Base-by-base conservation (phyloP, 2,888 invertebrate genomes). In the Lomographa bimaculata region DNA sequence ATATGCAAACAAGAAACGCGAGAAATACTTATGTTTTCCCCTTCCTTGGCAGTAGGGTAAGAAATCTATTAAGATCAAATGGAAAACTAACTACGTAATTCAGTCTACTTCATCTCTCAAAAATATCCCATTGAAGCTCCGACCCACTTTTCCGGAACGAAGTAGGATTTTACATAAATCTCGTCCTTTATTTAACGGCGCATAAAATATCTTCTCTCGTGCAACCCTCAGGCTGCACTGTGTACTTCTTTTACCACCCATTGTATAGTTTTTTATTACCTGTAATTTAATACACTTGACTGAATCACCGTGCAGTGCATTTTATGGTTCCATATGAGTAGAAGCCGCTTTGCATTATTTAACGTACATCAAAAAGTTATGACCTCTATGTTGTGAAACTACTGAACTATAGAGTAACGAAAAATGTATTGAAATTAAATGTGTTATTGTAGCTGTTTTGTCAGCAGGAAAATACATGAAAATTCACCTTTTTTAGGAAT, bases 231-330 rank as follows among this genome's bases (percentile, higher is more conserved):
- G 46, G 49, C 51, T 54, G 47, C 46, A 49, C 27, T 53, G 54
- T 50, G 54, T 55, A 57, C 50, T 59, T 57, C 44, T 71, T 70
- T 73, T 70, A 71, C 65, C 60, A 66, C 64, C 69, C 69, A 74
- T 72, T 67, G 67, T 74, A 68, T 61, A 53, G 61, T 71, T 70
- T 80, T n/a, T 80, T 81, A 80, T 72, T 71, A 73, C 71, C 69
- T 66, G 77, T 79, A 78, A 79, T 82, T 83, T 79, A 74, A 82
- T 79, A 79, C 71, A 76, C 72, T 76, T 67, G 70, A 75, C 69
- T 66, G 70, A 76, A 76, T 72, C 67, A 70, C 68, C 65, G 65
- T 65, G 64, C 65, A 69, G 57, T 65, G 65, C 70, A 73, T 63
- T 71, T 78, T 78, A 79, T 69, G 68, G 69, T 71, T 70, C 65